Evolutionary conservation across 2,888 invertebrate species (phyloP).

Genomic region (Bombyx huttoni): DNA sequence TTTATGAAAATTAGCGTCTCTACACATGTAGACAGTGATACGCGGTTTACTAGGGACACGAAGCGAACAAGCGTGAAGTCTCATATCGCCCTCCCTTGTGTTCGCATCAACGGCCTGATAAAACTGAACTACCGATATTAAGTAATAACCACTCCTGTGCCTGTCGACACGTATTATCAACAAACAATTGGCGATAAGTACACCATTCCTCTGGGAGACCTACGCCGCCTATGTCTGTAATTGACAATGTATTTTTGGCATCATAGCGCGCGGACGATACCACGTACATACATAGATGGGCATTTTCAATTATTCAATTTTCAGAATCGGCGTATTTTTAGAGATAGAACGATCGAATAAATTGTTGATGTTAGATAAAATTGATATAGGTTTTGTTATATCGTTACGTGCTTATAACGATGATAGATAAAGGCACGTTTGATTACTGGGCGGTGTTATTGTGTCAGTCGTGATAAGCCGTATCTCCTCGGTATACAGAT

Average conservation of each 20-base stretch:
- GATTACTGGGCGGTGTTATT: slow-evolving; percentile 28
- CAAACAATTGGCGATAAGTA: slow-evolving; percentile 39
- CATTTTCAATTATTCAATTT: background rate
- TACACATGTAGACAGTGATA: slow-evolving; percentile 36
- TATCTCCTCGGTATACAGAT: slow-evolving; percentile 50
- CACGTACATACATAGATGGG: too few relatives aligned
- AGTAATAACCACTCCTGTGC: slow-evolving; percentile 61
- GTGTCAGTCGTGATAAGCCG: slow-evolving; percentile 34
- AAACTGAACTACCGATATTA: slow-evolving; percentile 52
- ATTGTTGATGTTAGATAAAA: too few relatives aligned
- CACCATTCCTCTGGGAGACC: slow-evolving; percentile 15
- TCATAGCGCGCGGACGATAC: background rate
- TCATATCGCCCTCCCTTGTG: slow-evolving; percentile 54
- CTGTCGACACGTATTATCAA: slow-evolving; percentile 45
- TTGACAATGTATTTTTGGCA: background rate
- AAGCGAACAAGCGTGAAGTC: slow-evolving; percentile 37
- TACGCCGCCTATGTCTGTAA: slow-evolving; percentile 1
- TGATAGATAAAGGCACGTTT: background rate
- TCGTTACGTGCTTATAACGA: background rate
- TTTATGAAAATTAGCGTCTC: slow-evolving; percentile 46
- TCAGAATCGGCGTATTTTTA: too few relatives aligned
- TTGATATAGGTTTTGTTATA: too few relatives aligned
- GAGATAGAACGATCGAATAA: too few relatives aligned
- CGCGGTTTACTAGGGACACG: slow-evolving; percentile 23
- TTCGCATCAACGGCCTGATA: slow-evolving; percentile 57